phyloP scores from a whole-genome alignment of 2,113 vertebrate species.

The Sigmodon hispidus region DNA sequence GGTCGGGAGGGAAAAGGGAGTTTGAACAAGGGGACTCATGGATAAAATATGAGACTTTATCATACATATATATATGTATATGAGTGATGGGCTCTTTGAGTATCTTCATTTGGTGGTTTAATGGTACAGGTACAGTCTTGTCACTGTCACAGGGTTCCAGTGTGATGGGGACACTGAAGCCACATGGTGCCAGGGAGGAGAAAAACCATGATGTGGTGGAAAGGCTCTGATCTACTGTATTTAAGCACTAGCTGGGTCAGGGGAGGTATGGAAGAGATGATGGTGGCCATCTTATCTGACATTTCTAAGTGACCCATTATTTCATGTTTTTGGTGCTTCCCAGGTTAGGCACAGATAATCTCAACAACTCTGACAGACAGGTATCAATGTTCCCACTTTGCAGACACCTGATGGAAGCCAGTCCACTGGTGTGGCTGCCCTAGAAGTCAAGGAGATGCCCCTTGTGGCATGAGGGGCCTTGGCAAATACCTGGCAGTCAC shows the following conservation, averaged over 20 bases:
- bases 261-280: not conserved
- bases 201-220: fast-evolving
- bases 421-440: fast-evolving
- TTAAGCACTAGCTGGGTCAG: fast-evolving
- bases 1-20: too few species aligned
- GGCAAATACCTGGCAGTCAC: too few species aligned
- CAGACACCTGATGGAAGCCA: not conserved
- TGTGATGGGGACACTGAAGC: not conserved
- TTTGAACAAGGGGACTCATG: too few species aligned
- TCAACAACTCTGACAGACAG: not conserved
- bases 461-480: fast-evolving
- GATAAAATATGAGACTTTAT: too few species aligned
- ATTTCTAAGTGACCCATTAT: fast-evolving
- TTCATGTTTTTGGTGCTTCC: fast-evolving
- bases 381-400: fast-evolving
- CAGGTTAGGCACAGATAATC: too few species aligned
- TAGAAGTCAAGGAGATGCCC: fast-evolving
- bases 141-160: too few species aligned
- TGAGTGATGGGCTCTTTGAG: fast-evolving
- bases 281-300: fast-evolving
- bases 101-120: not conserved
- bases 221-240: too few species aligned
- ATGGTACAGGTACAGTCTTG: fast-evolving
- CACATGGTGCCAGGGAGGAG: not conserved
- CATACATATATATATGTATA: too few species aligned